A percentile compares a stretch with the other conserved stretches of the same genome.
phyloP scores from a whole-genome alignment of 2,113 vertebrate genomes.

The Rynchops niger region DNA sequence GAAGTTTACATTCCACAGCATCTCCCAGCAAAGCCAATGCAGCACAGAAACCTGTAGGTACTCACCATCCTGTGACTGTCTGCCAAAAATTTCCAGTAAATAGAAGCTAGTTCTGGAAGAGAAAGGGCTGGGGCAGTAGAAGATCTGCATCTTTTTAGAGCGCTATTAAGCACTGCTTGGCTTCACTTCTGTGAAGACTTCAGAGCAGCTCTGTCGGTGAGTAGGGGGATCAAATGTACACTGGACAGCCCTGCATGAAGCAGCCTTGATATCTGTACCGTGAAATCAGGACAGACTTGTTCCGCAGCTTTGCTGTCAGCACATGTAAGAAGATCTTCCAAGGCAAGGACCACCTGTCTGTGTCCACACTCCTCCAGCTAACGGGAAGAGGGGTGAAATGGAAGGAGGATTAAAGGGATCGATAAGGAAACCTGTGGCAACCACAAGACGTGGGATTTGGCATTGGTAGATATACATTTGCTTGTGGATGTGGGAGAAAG shows the following conservation, averaged over 20 bases:
- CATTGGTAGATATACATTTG: neutral
- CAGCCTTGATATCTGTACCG: neutral
- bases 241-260: neutral
- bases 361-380: neutral
- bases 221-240: neutral
- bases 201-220: neutral
- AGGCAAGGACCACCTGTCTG: neutral
- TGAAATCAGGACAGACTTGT: neutral
- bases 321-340: neutral
- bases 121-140: neutral
- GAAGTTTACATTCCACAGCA: constrained; percentile 18
- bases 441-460: neutral
- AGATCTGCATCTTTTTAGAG: neutral
- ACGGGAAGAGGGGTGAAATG: neutral
- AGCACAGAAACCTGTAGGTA: neutral
- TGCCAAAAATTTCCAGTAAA: neutral
- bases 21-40: neutral
- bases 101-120: neutral
- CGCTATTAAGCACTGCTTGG: neutral
- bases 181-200: neutral
- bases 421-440: neutral
- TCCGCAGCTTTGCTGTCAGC: neutral
- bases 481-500: neutral
- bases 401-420: neutral
- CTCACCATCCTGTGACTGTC: neutral